phyloP scores from a whole-genome alignment of 2,888 invertebrate species.

The Drosophila anceps region DNA sequence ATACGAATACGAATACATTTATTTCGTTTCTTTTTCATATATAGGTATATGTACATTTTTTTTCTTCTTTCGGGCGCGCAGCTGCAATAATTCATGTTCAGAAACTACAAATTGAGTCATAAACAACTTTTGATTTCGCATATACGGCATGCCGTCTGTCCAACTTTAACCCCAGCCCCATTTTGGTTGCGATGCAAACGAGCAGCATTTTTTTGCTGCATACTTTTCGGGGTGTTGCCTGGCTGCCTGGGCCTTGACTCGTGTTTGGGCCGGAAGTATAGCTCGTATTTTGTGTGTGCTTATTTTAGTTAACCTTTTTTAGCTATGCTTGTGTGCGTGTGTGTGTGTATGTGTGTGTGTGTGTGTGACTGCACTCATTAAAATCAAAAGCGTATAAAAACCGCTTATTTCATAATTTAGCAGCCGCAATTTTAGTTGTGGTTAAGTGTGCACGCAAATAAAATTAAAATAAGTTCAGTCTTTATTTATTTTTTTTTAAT shows the following conservation, averaged over 20 bases:
- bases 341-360: conserved; percentile 1
- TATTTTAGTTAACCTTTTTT: conserved; percentile 36
- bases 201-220: conserved; percentile 33
- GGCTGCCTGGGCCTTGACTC: conserved; percentile 37
- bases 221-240: conserved; percentile 61
- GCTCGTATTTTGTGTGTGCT: conserved; percentile 48
- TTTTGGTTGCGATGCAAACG: conserved; percentile 13
- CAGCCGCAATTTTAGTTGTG: conserved; percentile 76
- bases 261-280: conserved; percentile 51
- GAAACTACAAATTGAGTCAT: conserved; percentile 82
- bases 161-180: conserved; percentile 14
- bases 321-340: conserved; percentile 2
- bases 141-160: conserved; percentile 46
- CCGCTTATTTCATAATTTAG: conserved; percentile 76
- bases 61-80: conserved; percentile 46
- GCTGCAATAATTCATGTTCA: conserved; percentile 83
- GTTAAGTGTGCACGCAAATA: conserved; percentile 47
- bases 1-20: conserved; percentile 15
- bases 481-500: background rate
- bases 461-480: conserved; percentile 19
- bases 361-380: conserved; percentile 61
- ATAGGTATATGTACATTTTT: conserved; percentile 6
- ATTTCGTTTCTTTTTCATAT: conserved; percentile 24
- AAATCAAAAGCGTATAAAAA: conserved; percentile 61
- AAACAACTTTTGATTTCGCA: conserved; percentile 81